Evolutionary conservation across 2,113 vertebrate genomes (phyloP).

Genomic region (Pseudopodoces humilis): DNA sequence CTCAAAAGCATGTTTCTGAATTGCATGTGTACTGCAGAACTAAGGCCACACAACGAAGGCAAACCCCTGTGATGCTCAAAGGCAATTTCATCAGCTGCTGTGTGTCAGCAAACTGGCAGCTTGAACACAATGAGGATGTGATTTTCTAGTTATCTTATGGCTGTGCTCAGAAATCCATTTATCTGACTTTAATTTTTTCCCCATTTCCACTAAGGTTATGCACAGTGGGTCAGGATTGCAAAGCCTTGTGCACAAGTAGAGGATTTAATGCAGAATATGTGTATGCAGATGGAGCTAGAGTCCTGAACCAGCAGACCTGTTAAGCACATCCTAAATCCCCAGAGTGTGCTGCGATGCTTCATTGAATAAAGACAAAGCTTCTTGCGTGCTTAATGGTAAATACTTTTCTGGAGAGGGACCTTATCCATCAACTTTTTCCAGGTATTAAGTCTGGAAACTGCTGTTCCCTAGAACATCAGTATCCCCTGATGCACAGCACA

Average conservation of each 20-base stretch:
- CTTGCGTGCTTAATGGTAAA: neutral
- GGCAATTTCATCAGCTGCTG: neutral
- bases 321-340: neutral
- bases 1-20: neutral
- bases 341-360: neutral
- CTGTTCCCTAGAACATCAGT: neutral
- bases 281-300: neutral
- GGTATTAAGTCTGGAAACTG: neutral
- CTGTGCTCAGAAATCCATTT: neutral
- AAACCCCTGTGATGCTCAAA: neutral
- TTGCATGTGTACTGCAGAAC: neutral
- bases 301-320: neutral
- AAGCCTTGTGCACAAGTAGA: neutral
- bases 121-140: neutral
- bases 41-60: neutral
- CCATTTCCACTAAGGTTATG: neutral
- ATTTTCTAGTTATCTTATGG: neutral
- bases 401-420: neutral
- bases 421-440: neutral
- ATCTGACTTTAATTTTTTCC: neutral
- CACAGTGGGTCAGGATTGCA: neutral
- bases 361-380: neutral
- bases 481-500: neutral
- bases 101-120: neutral
- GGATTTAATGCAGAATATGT: neutral